Percentiles rank a stretch among this genome's conserved stretches.
These are phyloP conservation scores for Allygus modestus DNA, from an alignment of 2,888 invertebrate species.

Conservation along the genomic window DNA sequence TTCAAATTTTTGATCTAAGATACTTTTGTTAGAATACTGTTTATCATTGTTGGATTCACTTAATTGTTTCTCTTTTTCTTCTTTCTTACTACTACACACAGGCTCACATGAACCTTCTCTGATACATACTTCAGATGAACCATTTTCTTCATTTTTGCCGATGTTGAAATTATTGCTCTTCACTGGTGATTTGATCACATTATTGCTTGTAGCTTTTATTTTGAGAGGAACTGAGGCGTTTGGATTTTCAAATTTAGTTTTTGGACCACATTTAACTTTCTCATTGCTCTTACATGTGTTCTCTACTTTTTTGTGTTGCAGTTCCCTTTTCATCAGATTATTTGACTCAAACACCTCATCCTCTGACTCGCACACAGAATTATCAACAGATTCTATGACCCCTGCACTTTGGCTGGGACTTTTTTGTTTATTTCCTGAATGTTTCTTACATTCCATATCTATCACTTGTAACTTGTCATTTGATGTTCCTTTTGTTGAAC, in stretches of 20 bases:
- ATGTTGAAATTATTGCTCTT: neutral
- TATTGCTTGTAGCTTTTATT: no score
- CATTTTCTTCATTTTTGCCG: neutral
- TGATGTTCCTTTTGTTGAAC: neutral
- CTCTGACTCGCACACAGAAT: neutral
- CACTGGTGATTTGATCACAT: no score
- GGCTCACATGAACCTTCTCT: neutral
- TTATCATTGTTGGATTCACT: neutral
- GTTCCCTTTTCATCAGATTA: neutral
- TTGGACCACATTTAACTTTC: neutral
- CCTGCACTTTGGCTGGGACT: neutral
- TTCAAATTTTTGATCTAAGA: conserved; percentile 47
- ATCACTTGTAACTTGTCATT: neutral
- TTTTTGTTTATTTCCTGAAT: neutral
- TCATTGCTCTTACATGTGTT: neutral
- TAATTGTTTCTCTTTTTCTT: neutral
- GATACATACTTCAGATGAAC: neutral
- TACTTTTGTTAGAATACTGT: neutral
- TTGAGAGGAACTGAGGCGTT: no score
- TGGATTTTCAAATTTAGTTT: no score
- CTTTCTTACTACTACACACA: neutral
- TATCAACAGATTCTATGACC: neutral
- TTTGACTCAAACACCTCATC: neutral
- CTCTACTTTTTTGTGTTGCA: neutral
- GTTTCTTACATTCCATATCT: neutral